Conservation (phyloP, 30 jellyfish, hydroid and myxozoan species). For the Nemopilema nomurai region DNA sequence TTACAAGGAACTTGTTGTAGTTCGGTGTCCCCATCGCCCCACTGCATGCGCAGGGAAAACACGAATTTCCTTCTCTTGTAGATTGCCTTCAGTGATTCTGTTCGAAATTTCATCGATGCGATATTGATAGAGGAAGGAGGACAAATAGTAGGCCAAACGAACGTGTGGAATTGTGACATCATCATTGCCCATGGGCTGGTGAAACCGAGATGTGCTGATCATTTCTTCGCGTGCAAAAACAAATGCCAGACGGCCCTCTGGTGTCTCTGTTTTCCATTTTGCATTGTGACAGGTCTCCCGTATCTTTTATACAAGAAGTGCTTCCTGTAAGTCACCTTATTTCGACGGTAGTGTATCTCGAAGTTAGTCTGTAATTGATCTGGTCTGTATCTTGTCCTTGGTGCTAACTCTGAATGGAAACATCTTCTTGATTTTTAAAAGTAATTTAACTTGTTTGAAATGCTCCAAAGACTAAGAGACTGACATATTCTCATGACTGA, state of each 20-base stretch:
- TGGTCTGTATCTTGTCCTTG: too few species aligned
- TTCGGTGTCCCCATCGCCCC: too few species aligned
- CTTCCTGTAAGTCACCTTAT: conserved; percentile 59
- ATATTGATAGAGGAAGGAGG: conserved; percentile 25
- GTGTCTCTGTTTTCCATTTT: conserved; percentile 86
- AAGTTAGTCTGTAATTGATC: too few species aligned
- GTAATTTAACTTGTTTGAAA: too few species aligned
- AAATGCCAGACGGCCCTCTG: conserved; percentile 68
- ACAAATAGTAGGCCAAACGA: conserved; percentile 40
- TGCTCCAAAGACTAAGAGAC: too few species aligned
- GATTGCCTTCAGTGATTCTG: conserved; percentile 77
- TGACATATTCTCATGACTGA: too few species aligned
- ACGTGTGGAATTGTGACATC: conserved; percentile 79
- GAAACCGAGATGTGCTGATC: conserved; percentile 81
- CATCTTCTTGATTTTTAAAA: too few species aligned
- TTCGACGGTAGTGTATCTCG: not conserved
- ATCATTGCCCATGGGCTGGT: conserved; percentile 74
- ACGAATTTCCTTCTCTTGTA: not conserved
- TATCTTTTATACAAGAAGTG: conserved; percentile 69
- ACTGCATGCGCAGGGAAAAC: too few species aligned
- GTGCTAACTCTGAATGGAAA: too few species aligned
- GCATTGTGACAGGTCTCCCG: conserved; percentile 79
- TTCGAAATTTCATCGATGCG: conserved; percentile 56
- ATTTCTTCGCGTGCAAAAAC: conserved; percentile 80
- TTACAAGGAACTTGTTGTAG: too few species aligned